phyloP scores from a whole-genome alignment of 2,888 invertebrate genomes.

The Eulithis prunata region DNA sequence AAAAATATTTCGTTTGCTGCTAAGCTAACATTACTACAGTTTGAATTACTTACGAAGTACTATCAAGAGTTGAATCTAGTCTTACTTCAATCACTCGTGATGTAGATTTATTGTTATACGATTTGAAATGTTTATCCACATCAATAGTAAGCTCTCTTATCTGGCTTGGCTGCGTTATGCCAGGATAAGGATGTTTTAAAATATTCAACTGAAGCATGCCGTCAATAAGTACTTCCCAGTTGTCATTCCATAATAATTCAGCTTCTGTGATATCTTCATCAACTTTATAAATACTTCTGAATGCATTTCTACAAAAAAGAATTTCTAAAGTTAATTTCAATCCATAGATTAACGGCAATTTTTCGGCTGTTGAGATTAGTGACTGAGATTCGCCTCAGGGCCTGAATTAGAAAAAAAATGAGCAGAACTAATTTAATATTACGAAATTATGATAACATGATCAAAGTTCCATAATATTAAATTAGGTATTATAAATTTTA shows the following conservation, averaged over 20 bases:
- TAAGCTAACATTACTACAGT: neutral
- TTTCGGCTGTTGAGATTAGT: too few relatives aligned
- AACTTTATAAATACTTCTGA: slow-evolving; percentile 46
- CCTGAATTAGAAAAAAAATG: too few relatives aligned
- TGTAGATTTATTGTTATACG: slow-evolving; percentile 11
- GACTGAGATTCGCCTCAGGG: too few relatives aligned
- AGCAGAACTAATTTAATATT: too few relatives aligned
- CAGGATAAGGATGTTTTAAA: slow-evolving; percentile 83
- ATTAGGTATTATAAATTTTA: too few relatives aligned
- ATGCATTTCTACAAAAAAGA: slow-evolving; percentile 48
- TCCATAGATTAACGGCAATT: too few relatives aligned
- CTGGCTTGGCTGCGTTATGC: slow-evolving; percentile 85
- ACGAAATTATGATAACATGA: too few relatives aligned
- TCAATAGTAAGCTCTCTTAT: slow-evolving; percentile 48
- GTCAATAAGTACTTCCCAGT: slow-evolving; percentile 93
- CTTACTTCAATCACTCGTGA: slow-evolving; percentile 35
- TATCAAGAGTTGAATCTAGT: slow-evolving; percentile 43
- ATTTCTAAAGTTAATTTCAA: too few relatives aligned
- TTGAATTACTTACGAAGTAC: slow-evolving; percentile 46
- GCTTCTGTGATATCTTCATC: slow-evolving; percentile 52
- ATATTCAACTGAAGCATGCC: slow-evolving; percentile 90
- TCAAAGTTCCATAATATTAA: too few relatives aligned
- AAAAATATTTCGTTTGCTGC: too few relatives aligned
- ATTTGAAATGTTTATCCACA: slow-evolving; percentile 41
- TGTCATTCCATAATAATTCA: slow-evolving; percentile 85